Conservation (phyloP, 2,113 vertebrate species). For the Hippocampus barbouri region DNA sequence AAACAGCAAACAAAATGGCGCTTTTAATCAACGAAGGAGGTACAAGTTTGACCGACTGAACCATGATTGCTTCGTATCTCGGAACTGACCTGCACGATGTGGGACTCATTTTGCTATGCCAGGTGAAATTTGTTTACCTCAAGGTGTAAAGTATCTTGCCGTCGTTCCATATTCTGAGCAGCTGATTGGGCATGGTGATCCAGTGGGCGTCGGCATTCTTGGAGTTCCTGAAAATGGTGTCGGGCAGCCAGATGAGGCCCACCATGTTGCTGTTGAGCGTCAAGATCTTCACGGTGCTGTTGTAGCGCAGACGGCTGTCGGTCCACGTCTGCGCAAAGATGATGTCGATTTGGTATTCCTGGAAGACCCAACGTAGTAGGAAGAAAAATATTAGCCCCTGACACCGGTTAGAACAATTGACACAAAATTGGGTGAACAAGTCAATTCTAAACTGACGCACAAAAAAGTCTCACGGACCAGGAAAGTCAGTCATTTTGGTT, state of each 20-base stretch:
- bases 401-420: too few species aligned
- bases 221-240: constrained; percentile 95
- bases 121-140: constrained; percentile 68
- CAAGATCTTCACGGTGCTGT: constrained; percentile 92
- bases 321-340: constrained; percentile 98
- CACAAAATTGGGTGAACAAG: too few species aligned
- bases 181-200: constrained; percentile 96
- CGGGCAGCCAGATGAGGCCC: constrained; percentile 93
- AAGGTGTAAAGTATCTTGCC: constrained; percentile 94
- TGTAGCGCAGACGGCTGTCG: constrained; percentile 91
- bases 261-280: constrained; percentile 98
- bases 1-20: too few species aligned
- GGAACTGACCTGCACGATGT: too few species aligned
- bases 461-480: neutral
- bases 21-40: neutral
- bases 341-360: constrained; percentile 98
- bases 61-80: too few species aligned
- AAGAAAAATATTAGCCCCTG: too few species aligned
- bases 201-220: constrained; percentile 93
- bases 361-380: constrained; percentile 30
- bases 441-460: too few species aligned
- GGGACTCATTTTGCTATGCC: too few species aligned
- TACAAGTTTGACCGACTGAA: too few species aligned
- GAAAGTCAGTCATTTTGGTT: neutral
- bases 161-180: constrained; percentile 96